Evolutionary conservation across 2,113 vertebrate genomes (phyloP).

Genomic region (Zeus faber): DNA sequence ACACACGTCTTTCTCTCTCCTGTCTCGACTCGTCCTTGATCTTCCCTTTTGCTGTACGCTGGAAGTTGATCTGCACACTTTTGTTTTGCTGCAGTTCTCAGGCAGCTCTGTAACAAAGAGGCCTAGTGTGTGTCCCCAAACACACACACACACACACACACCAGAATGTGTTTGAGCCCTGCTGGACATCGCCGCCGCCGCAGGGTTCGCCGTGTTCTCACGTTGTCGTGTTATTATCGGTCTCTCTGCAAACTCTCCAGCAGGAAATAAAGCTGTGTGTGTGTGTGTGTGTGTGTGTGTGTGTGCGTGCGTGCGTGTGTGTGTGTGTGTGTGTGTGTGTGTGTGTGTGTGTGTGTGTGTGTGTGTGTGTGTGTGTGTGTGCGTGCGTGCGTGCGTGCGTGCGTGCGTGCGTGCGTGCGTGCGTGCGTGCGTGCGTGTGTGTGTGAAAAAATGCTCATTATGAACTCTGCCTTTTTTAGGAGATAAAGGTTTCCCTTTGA

Average conservation of each 20-base stretch:
- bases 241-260: neutral
- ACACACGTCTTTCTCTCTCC: conserved; percentile 20
- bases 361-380: too few species aligned
- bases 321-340: too few species aligned
- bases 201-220: conserved; percentile 23
- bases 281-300: too few species aligned
- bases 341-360: too few species aligned
- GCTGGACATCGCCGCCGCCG: neutral
- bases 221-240: too few species aligned
- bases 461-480: too few species aligned
- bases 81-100: neutral
- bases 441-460: too few species aligned
- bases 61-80: conserved; percentile 20
- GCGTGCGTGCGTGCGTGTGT: too few species aligned
- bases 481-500: too few species aligned
- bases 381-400: too few species aligned
- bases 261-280: neutral
- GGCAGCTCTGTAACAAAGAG: conserved; percentile 11
- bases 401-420: too few species aligned
- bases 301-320: too few species aligned
- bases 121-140: conserved; percentile 16
- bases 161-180: conserved; percentile 12
- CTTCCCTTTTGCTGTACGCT: conserved; percentile 18
- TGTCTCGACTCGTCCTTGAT: conserved; percentile 52
- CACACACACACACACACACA: conserved; percentile 1